Percentiles rank a stretch among this genome's conserved stretches.
These are phyloP conservation scores for Metridium senile DNA, from an alignment of 92 coral and sea anemone genomes.

Conservation along the genomic window DNA sequence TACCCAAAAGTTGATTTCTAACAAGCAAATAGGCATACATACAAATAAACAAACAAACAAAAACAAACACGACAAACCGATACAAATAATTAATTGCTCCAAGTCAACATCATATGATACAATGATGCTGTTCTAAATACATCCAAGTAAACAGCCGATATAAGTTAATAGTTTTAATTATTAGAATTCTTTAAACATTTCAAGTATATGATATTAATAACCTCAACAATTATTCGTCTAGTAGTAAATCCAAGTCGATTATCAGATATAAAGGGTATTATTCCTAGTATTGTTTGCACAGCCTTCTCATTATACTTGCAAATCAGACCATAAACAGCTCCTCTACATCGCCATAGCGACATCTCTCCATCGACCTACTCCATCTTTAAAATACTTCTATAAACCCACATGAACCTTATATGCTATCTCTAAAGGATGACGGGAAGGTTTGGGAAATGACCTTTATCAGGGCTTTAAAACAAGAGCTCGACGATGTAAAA, in stretches of 20 bases:
- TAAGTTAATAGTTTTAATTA: too few relatives aligned
- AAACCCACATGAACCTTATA: not conserved
- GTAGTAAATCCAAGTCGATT: not conserved
- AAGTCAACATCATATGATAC: too few relatives aligned
- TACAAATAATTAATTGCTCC: too few relatives aligned
- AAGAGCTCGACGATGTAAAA: not conserved
- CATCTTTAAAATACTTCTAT: not conserved
- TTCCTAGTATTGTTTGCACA: not conserved
- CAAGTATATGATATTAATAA: too few relatives aligned
- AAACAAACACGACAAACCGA: too few relatives aligned
- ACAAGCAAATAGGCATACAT: too few relatives aligned
- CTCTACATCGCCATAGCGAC: slow-evolving; percentile 3
- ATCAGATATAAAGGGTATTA: not conserved
- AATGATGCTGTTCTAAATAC: too few relatives aligned
- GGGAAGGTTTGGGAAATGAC: not conserved
- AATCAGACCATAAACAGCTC: not conserved
- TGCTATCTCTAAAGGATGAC: not conserved
- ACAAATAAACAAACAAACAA: too few relatives aligned
- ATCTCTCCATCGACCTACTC: not conserved
- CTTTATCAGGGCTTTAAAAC: not conserved
- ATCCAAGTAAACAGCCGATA: too few relatives aligned
- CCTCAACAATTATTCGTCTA: not conserved
- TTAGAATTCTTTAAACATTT: too few relatives aligned
- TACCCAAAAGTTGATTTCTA: too few relatives aligned
- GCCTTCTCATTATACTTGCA: slow-evolving; percentile 23